phyloP scores from a whole-genome alignment of 2,113 vertebrate genomes.

The Pollachius pollachius region DNA sequence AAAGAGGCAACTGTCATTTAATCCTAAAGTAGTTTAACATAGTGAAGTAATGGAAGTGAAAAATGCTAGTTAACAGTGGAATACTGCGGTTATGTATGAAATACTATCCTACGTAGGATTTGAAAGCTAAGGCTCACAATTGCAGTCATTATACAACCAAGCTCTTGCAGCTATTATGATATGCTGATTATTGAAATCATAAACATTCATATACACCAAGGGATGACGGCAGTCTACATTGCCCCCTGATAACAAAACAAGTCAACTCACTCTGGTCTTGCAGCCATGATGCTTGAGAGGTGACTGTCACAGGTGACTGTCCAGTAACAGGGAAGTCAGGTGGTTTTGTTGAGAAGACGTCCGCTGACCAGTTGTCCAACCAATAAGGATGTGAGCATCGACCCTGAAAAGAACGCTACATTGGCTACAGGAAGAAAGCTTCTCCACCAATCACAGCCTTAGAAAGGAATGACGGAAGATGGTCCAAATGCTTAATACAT shows the following conservation, averaged over 20 bases:
- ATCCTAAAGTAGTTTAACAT: too few species aligned
- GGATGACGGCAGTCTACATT: not conserved
- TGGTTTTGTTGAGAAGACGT: slow-evolving; percentile 40
- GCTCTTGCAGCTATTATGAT: not conserved
- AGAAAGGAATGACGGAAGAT: slow-evolving; percentile 26
- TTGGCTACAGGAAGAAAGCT: slow-evolving; percentile 31
- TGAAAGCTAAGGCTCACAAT: too few species aligned
- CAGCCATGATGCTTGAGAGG: slow-evolving; percentile 67
- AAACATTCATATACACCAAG: not conserved
- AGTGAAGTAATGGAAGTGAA: too few species aligned
- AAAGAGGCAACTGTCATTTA: too few species aligned
- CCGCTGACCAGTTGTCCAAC: slow-evolving; percentile 28
- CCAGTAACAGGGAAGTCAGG: slow-evolving; percentile 52
- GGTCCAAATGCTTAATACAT: slow-evolving; percentile 1
- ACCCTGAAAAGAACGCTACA: too few species aligned
- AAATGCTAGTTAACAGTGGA: too few species aligned
- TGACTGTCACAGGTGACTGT: slow-evolving; percentile 32
- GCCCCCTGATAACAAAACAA: too few species aligned
- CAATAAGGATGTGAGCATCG: not conserved
- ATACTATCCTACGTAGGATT: too few species aligned
- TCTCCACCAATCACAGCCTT: slow-evolving; percentile 39
- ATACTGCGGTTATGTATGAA: too few species aligned
- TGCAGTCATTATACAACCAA: too few species aligned
- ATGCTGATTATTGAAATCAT: not conserved
- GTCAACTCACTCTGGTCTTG: slow-evolving; percentile 64